Percentiles rank a stretch among this genome's conserved stretches.
Evolutionary conservation across 1,140 invertebrate species (phyloP).

Genomic region (Mya arenaria): DNA sequence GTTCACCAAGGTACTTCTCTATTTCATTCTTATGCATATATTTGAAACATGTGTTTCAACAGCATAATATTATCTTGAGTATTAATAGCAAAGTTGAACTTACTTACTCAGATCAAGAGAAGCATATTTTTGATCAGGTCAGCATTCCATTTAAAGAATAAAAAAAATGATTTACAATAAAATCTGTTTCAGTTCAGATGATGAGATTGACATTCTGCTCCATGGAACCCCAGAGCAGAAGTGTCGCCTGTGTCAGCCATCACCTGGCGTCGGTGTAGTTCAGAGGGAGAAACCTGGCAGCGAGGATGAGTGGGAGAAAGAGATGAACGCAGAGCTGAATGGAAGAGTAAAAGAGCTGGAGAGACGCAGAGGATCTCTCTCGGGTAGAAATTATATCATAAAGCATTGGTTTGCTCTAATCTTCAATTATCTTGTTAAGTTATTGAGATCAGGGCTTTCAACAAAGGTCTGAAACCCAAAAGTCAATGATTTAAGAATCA

Average conservation of each 20-base stretch:
- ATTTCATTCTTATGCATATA: too few species aligned
- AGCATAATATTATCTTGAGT: too few species aligned
- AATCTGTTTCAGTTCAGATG: slow-evolving; percentile 45
- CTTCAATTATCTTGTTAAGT: neutral
- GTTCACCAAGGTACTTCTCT: too few species aligned
- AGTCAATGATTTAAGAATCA: too few species aligned
- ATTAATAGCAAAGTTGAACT: too few species aligned
- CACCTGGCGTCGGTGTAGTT: too few species aligned
- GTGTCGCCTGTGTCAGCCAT: slow-evolving; percentile 5
- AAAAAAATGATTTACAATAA: too few species aligned
- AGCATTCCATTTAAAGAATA: too few species aligned
- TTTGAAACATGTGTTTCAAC: too few species aligned
- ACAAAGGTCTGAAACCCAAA: too few species aligned
- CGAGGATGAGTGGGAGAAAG: slow-evolving; percentile 50
- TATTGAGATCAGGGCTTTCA: neutral
- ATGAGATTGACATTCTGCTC: slow-evolving; percentile 54
- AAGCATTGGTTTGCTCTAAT: neutral
- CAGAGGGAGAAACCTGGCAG: neutral
- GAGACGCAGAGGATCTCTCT: slow-evolving; percentile 26
- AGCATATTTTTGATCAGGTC: too few species aligned
- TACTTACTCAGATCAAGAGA: too few species aligned
- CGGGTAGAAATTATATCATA: slow-evolving; percentile 17
- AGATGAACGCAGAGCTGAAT: slow-evolving; percentile 50
- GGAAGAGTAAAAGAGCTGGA: slow-evolving; percentile 48
- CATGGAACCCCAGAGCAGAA: slow-evolving; percentile 57